Base-by-base conservation (phyloP, 1,140 invertebrate genomes). In the Battus philenor region DNA sequence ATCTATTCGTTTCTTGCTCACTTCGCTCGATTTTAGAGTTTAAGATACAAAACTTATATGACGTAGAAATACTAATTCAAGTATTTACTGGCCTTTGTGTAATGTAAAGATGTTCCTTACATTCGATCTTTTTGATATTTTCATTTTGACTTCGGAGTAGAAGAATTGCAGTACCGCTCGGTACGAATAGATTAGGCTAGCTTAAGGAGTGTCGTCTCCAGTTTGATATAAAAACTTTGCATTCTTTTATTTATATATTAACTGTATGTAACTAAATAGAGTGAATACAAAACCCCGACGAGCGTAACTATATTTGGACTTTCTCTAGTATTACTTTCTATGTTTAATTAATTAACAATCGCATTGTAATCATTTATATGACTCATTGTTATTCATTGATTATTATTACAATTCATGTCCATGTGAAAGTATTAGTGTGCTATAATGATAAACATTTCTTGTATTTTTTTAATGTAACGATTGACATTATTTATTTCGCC, bases 1-100 rank as follows among this genome's bases (percentile, higher is more conserved):
- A 45, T 55, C 46, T 54, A 24, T 54, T 68, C 44, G 58, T 69
- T 66, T 73, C 68, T 68, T 73, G 72, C 72, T 73, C 70, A 74
- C 65, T 66, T 70, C 59, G 57, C 64, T 77, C 69, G 59, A 66
- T 72, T 50, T 55, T 73, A 78, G 66, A 62, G 36, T 63, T 58
- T 75, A 72, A 78, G 59, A 48, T 70, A 66, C 71, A 67, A 56
- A 63, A 68, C 52, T 73, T 65, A 69, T 68, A 63, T 71, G 76
- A 76, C 74, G 73, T 80, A 80, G 76, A 68, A 51, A 68, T 78
- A 75, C 54, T 69, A 67, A 61, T 61, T 70, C 70, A 62, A 60
- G 56, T 80, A 79, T 83, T 77, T 80, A 80, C 67, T 77, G 76
- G 76, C 70, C 74, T 74, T 72, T 59, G 59, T 77, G 70, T 72